Evolutionary conservation across 2,888 invertebrate genomes (phyloP), one percentile per base, ranked within the genome.

Genomic region (Omphaloscelis lunosa): DNA sequence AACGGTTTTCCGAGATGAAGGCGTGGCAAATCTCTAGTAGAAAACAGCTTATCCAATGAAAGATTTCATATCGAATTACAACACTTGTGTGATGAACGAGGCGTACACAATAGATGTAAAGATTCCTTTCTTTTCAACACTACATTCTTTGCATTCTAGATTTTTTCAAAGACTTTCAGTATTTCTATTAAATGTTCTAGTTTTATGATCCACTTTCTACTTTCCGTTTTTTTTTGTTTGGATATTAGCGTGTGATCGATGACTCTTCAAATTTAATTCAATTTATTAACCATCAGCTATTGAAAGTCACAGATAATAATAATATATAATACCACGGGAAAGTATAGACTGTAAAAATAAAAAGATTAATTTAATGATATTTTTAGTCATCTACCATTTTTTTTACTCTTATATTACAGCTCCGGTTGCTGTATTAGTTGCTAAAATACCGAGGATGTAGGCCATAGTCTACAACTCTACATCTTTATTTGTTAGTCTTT

Each of bases 61-160:
- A 71, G 53, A 80, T 84, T 84, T 65, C 68, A 75, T 79, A 79
- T 79, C 70, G 58, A 70, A 71, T 79, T 83, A 84, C 66, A 71
- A 85, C 61, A 84, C 75, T 63, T 23, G 59, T 59, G 76, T 80
- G 85, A 76, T 80, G 80, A 80, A 66, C 66, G 65, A 70, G 34
- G 27, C 51, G 48, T 63, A 56, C 53, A 85, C 85, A 85, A 83
- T 85, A 67, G 41, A 61, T 76, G 71, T 77, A 11, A 65, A 65
- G 23, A 85, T 85, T 72, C 63, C 51, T 51, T 68, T 72, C 67
- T 72, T 69, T 81, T 45, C 15, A 72, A 63, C 80, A 58, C 27
- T 11, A 41, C 17, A 41, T 73, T 71, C 53, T 67, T 72, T 63
- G 39, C 62, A 76, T 77, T 85, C 72, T 69, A 51, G 56, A 58